phyloP scores from a whole-genome alignment of 2,888 invertebrate genomes.

The Cataglyphis rosenhaueri region DNA sequence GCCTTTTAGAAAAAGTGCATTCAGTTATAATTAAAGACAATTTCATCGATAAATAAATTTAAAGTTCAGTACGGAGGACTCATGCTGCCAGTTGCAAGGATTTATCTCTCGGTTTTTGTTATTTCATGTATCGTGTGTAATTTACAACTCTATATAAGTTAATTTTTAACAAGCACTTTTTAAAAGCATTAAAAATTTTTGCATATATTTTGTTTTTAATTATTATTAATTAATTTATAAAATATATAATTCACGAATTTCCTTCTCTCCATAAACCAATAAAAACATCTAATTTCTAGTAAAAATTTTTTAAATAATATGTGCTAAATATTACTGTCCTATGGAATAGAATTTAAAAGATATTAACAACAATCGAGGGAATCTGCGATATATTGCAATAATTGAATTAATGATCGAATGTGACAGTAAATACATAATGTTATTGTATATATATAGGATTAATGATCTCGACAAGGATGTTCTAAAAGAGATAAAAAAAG shows the following conservation, averaged over 20 bases:
- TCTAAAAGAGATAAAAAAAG: neutral
- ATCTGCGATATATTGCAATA: neutral
- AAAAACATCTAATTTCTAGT: neutral
- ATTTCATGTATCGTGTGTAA: too few species aligned
- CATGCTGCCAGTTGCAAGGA: too few species aligned
- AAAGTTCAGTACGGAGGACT: neutral
- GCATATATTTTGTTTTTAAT: neutral
- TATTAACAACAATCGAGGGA: neutral
- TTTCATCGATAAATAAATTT: neutral
- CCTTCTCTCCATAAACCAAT: neutral
- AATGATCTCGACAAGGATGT: neutral
- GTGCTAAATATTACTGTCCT: neutral
- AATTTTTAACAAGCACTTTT: neutral
- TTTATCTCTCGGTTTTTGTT: too few species aligned
- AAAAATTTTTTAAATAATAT: neutral
- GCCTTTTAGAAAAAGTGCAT: neutral
- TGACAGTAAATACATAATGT: constrained; percentile 13
- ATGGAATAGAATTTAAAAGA: neutral
- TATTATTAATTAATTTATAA: constrained; percentile 3
- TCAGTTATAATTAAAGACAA: neutral
- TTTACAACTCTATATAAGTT: too few species aligned
- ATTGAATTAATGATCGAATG: neutral
- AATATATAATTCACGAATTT: neutral
- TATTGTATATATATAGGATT: neutral
- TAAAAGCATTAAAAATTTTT: neutral